Percentiles rank a stretch among this genome's conserved stretches.
Conservation (phyloP, 2,113 vertebrate genomes). For the Corythoichthys intestinalis region DNA sequence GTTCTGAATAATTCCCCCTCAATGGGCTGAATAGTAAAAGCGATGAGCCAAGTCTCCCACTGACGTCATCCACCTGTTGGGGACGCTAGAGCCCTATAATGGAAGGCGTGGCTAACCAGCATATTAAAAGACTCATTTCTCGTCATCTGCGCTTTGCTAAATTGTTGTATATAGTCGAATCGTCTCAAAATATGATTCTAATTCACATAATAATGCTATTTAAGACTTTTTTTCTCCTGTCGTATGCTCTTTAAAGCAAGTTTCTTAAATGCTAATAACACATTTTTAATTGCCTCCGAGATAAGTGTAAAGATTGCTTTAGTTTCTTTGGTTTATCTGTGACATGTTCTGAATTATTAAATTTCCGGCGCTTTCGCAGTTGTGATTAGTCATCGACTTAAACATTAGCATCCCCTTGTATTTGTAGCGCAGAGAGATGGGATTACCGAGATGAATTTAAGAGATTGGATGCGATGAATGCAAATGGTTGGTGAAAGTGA, state of each 20-base stretch:
- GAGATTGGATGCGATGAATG: background rate
- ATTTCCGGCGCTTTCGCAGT: constrained; percentile 35
- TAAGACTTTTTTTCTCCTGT: too few species aligned
- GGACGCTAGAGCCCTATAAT: too few species aligned
- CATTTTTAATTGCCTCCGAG: constrained; percentile 43
- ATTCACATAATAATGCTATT: too few species aligned
- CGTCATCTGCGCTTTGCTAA: too few species aligned
- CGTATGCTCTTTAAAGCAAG: constrained; percentile 19
- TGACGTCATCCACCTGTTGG: too few species aligned
- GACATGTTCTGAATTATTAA: constrained; percentile 39
- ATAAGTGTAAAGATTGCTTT: constrained; percentile 54
- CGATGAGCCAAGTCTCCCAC: too few species aligned
- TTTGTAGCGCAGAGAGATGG: background rate
- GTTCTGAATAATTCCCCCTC: too few species aligned
- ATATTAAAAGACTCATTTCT: too few species aligned
- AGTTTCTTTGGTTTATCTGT: constrained; percentile 35
- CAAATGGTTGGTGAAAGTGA: constrained; percentile 6
- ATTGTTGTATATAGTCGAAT: too few species aligned
- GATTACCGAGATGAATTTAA: background rate
- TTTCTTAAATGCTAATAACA: constrained; percentile 34
- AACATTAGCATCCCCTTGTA: constrained; percentile 21
- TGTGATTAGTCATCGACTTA: constrained; percentile 33
- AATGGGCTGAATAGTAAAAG: too few species aligned
- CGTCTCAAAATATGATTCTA: too few species aligned
- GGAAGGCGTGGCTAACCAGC: too few species aligned